Evolutionary conservation across 2,797 vertebrate species (phyloP).

Genomic region (Myoxocephalus aenaeus): DNA sequence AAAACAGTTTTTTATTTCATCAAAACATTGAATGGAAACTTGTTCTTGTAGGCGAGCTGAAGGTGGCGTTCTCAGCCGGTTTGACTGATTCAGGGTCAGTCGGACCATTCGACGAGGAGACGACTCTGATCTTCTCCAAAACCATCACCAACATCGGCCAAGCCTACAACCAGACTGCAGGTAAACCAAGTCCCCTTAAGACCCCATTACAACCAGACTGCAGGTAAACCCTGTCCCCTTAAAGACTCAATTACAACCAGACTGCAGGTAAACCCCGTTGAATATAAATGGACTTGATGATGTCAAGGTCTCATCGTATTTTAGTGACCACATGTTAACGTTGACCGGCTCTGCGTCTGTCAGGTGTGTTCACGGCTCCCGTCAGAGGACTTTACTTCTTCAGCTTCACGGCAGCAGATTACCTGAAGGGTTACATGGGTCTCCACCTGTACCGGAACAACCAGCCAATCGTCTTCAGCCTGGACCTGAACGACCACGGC

Average conservation of each 20-base stretch:
- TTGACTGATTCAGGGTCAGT: conserved; percentile 69
- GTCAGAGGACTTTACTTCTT: conserved; percentile 76
- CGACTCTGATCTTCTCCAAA: conserved; percentile 72
- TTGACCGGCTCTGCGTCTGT: neutral
- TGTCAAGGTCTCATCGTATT: no score
- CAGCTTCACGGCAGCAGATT: conserved; percentile 75
- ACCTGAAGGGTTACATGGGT: conserved; percentile 78
- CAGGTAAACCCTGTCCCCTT: no score
- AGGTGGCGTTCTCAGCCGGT: conserved; percentile 74
- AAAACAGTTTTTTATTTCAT: neutral
- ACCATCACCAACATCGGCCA: conserved; percentile 62
- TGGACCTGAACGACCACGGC: conserved; percentile 75
- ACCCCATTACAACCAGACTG: neutral
- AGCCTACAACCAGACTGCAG: conserved; percentile 60
- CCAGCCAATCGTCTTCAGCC: conserved; percentile 62
- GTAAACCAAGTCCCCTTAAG: neutral
- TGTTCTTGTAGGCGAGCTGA: conserved; percentile 41
- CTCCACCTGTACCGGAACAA: conserved; percentile 71
- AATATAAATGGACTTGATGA: no score
- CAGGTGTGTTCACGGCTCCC: conserved; percentile 75
- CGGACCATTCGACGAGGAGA: conserved; percentile 70
- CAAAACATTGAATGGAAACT: neutral
- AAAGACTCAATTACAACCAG: no score
- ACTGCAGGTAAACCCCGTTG: no score
- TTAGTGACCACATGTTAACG: no score